A percentile compares a stretch with the other conserved stretches of the same genome.
These are phyloP conservation scores for Idaea straminata DNA, from an alignment of 2,888 invertebrate species.

Conservation along the genomic window DNA sequence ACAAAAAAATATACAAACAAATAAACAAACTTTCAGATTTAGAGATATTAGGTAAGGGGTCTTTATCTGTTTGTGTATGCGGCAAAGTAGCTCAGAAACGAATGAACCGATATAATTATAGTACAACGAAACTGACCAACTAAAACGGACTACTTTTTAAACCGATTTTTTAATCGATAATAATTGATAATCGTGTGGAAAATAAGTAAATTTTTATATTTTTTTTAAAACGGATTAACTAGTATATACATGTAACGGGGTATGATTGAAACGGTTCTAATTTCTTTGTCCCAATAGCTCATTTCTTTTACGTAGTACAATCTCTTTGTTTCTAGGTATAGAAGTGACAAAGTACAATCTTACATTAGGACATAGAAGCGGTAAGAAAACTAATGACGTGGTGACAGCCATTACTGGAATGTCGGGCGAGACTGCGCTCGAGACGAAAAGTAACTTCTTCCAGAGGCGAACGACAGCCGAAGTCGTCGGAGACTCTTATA, in stretches of 20 bases:
- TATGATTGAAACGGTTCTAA: too few species aligned
- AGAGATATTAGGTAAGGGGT: neutral
- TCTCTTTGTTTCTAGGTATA: conserved; percentile 44
- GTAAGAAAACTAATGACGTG: conserved; percentile 65
- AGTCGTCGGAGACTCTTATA: conserved; percentile 68
- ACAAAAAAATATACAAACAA: too few species aligned
- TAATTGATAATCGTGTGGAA: too few species aligned
- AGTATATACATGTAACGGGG: too few species aligned
- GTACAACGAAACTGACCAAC: too few species aligned
- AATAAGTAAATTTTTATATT: too few species aligned
- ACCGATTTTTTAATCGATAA: too few species aligned
- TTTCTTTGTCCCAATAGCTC: too few species aligned
- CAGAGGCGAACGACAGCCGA: conserved; percentile 53
- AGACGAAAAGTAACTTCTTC: conserved; percentile 57
- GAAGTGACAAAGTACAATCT: conserved; percentile 36
- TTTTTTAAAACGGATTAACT: too few species aligned
- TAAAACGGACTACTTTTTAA: too few species aligned
- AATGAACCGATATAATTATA: neutral
- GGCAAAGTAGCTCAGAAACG: conserved; percentile 7
- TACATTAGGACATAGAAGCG: conserved; percentile 55
- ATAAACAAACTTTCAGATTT: too few species aligned
- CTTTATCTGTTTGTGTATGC: too few species aligned
- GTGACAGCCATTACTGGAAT: conserved; percentile 61
- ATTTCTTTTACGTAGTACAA: neutral
- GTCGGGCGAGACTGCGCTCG: conserved; percentile 61